phyloP scores from a whole-genome alignment of 2,888 invertebrate genomes.

The Leistus spinibarbis region DNA sequence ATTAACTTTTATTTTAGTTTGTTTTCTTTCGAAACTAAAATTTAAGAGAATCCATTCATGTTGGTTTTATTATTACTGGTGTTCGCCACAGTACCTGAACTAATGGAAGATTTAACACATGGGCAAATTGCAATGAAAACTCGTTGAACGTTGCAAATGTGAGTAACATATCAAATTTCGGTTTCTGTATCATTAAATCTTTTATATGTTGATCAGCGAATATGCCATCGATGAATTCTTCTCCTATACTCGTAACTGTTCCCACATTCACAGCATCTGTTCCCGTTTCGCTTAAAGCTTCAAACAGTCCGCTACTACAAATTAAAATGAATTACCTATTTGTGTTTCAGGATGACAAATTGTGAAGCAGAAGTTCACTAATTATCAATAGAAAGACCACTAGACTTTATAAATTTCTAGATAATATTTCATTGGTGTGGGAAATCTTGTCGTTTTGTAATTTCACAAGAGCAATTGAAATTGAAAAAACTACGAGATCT shows the following conservation, averaged over 20 bases:
- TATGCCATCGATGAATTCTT: conserved; percentile 6
- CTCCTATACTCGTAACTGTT: background rate
- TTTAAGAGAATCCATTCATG: too few species aligned
- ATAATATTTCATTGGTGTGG: too few species aligned
- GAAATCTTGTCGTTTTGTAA: too few species aligned
- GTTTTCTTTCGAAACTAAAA: too few species aligned
- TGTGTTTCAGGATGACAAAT: background rate
- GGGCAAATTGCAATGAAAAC: conserved; percentile 14
- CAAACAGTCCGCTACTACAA: conserved; percentile 19
- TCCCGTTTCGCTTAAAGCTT: conserved; percentile 8
- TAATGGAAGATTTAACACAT: conserved; percentile 21
- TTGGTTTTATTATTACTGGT: background rate
- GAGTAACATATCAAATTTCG: conserved; percentile 20
- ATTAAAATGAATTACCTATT: background rate
- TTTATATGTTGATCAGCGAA: conserved; percentile 15
- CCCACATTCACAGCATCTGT: background rate
- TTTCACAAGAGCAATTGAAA: too few species aligned
- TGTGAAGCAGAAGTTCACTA: background rate
- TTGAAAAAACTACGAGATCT: too few species aligned
- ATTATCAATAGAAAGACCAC: background rate
- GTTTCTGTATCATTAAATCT: conserved; percentile 3
- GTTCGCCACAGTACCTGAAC: conserved; percentile 7
- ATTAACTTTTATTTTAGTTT: background rate
- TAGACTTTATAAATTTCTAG: background rate
- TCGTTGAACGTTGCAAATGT: conserved; percentile 26